Percentiles rank a stretch among this genome's conserved stretches.
phyloP scores from a whole-genome alignment of 2,113 vertebrate genomes.

The Cochlearius cochlearius region DNA sequence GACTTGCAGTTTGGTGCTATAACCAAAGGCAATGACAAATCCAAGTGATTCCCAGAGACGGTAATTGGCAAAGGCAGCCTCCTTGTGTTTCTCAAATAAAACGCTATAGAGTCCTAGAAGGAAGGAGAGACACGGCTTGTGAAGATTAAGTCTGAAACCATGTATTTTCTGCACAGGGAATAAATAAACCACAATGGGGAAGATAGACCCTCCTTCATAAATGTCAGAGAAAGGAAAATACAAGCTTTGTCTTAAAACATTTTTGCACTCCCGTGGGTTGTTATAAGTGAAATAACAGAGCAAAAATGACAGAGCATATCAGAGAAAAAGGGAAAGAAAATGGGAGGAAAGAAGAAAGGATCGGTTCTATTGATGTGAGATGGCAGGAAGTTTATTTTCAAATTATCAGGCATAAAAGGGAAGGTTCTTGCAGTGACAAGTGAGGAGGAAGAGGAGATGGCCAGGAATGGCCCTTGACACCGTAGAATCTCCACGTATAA shows the following conservation, averaged over 20 bases:
- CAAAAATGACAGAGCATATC: background rate
- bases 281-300: background rate
- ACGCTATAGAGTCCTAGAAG: conserved; percentile 85
- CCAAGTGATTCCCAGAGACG: conserved; percentile 93
- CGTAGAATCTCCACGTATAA: background rate
- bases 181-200: background rate
- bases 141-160: background rate
- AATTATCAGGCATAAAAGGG: background rate
- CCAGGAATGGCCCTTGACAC: background rate
- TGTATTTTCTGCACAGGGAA: background rate
- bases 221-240: background rate
- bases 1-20: conserved; percentile 85
- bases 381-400: background rate
- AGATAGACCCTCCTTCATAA: background rate
- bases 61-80: conserved; percentile 93
- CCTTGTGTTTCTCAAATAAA: conserved; percentile 85
- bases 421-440: background rate
- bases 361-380: background rate
- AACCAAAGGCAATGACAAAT: conserved; percentile 88
- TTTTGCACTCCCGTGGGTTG: background rate
- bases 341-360: background rate
- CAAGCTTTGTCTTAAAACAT: background rate
- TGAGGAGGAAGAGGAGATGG: background rate
- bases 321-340: background rate
- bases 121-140: background rate